phyloP scores from a whole-genome alignment of 1,140 invertebrate species.

The Laupala kohalensis region DNA sequence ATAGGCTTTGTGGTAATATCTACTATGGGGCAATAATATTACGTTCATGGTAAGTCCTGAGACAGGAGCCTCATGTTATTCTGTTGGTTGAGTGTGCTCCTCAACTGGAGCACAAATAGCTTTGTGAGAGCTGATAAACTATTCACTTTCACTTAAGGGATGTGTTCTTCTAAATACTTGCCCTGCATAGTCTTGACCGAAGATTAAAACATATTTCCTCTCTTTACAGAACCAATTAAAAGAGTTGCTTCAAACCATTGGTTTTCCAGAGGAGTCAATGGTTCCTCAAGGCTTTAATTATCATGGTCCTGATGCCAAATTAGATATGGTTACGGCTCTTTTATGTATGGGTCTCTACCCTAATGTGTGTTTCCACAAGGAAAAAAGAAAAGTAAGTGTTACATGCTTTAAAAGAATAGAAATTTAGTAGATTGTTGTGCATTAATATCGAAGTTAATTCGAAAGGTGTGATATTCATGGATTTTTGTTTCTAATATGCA shows the following conservation, averaged over 20 bases:
- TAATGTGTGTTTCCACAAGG: slow-evolving; percentile 91
- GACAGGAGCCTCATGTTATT: no score
- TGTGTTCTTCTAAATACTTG: no score
- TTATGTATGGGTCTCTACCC: slow-evolving; percentile 88
- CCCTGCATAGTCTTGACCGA: no score
- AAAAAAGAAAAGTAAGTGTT: slow-evolving; percentile 68
- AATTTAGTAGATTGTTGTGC: not conserved
- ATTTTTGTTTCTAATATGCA: slow-evolving; percentile 14
- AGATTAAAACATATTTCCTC: not conserved
- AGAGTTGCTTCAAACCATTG: slow-evolving; percentile 64
- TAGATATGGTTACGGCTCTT: slow-evolving; percentile 76
- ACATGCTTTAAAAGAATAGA: not conserved
- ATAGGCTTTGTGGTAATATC: no score
- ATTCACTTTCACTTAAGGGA: no score
- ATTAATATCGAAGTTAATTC: not conserved
- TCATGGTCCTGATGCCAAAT: slow-evolving; percentile 55
- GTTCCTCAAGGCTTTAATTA: slow-evolving; percentile 59
- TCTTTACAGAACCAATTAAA: slow-evolving; percentile 61
- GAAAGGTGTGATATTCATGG: not conserved
- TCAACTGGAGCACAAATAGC: no score
- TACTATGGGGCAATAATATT: no score
- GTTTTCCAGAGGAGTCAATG: slow-evolving; percentile 82
- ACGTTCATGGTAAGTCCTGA: no score
- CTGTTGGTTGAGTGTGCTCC: no score
- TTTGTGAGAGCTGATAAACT: no score